Evolutionary conservation across 2,888 invertebrate species (phyloP), one percentile per base, ranked within the genome.

Genomic region (Philereme vetulata): DNA sequence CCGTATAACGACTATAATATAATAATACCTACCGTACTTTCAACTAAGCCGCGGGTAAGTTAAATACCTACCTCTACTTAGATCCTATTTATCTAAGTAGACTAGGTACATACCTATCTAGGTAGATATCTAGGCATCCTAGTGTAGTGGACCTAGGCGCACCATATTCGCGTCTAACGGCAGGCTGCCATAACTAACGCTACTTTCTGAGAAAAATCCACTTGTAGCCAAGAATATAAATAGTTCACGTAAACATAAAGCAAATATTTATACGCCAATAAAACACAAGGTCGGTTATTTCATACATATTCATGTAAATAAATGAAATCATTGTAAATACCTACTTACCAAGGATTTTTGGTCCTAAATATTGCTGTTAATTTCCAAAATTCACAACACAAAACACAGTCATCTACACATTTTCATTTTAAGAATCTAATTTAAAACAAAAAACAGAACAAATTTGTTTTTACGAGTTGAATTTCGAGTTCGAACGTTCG

Each of bases 131-230:
- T 69, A 70, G 42, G 21, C 67, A 71, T 68, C 69, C 68, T 68
- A 74, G 51, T 48, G 10, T 34, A 47, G 5, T 5, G n/a, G 47
- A 47, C 47, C 35, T 38, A 47, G 64, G 54, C 64, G 56, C 64
- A 63, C 73, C 71, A 70, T 76, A 74, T 74, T 72, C 65, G 71
- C 66, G 66, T 66, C 67, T 70, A 78, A 80, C 78, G 78, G 80
- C 73, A 66, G 68, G 68, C 72, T 21, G 21, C 57, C 47, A 67
- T 70, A 63, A 70, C 74, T 66, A 71, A 61, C 68, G 67, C 65
- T 72, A 69, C 62, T 67, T 71, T 63, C 64, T 52, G 38, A 68
- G 66, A 74, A 67, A 64, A 53, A 43, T 50, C 49, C 70, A 68
- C 68, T 64, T 64, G 59, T 65, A 57, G 60, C 58, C 58, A 55